Conservation (phyloP, 1,140 invertebrate species). For the Eueides isabella region DNA sequence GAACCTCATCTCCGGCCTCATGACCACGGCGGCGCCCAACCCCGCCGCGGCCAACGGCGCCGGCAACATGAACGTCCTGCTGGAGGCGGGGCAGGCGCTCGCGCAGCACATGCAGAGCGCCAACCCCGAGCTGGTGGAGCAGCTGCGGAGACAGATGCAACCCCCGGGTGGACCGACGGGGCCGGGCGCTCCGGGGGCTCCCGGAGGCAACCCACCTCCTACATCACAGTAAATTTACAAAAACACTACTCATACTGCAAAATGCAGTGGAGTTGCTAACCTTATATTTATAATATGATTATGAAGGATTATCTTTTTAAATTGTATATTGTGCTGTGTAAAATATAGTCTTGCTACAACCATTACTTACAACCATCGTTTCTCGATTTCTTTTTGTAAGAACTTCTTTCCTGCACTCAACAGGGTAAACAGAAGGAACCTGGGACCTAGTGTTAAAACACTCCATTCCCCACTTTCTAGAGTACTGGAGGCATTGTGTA, state of each 20-base stretch:
- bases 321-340: conserved; percentile 26
- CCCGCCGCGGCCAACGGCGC: conserved; percentile 29
- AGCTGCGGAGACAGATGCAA: conserved; percentile 71
- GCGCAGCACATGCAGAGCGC: conserved; percentile 79
- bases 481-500: no score
- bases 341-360: conserved; percentile 17
- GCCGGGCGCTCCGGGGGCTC: background rate
- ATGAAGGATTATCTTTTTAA: conserved; percentile 18
- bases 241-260: background rate
- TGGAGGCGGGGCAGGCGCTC: conserved; percentile 76
- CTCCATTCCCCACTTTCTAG: no score
- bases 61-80: conserved; percentile 62
- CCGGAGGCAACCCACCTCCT: conserved; percentile 45
- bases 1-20: conserved; percentile 84
- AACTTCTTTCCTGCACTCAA: no score
- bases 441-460: no score
- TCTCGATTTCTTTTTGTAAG: no score
- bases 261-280: background rate
- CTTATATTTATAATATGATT: conserved; percentile 19
- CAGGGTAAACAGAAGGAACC: no score
- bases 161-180: conserved; percentile 44
- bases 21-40: conserved; percentile 50
- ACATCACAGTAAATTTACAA: conserved; percentile 36
- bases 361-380: background rate
- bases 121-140: conserved; percentile 77